Evolutionary conservation across 1,140 invertebrate genomes (phyloP).

Genomic region (Zaprionus vittiger): DNA sequence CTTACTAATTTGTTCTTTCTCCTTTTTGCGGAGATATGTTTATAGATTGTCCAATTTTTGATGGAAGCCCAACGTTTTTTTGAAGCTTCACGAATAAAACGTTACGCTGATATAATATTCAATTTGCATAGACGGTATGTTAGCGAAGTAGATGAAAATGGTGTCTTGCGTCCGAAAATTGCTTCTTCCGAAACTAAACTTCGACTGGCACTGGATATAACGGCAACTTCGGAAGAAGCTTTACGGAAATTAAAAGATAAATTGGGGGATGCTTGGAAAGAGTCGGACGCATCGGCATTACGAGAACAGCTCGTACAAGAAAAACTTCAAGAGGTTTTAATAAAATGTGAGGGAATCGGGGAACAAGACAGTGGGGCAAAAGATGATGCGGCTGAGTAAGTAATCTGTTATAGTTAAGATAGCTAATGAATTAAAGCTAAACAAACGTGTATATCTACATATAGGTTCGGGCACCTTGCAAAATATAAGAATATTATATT

Average conservation of each 20-base stretch:
- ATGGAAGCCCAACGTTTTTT: constrained; percentile 60
- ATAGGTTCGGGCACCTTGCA: constrained; percentile 64
- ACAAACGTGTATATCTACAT: neutral
- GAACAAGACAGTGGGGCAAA: constrained; percentile 82
- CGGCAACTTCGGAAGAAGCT: constrained; percentile 61
- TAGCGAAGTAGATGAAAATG: constrained; percentile 63
- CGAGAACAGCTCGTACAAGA: constrained; percentile 85
- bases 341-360: constrained; percentile 84
- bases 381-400: constrained; percentile 83
- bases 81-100: constrained; percentile 62
- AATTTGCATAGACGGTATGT: constrained; percentile 63
- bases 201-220: constrained; percentile 58
- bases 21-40: neutral
- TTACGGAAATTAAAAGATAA: constrained; percentile 56
- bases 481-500: constrained; percentile 76
- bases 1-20: neutral
- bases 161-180: constrained; percentile 55
- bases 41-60: constrained; percentile 60
- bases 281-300: constrained; percentile 84
- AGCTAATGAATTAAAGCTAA: neutral
- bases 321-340: constrained; percentile 84
- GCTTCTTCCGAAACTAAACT: constrained; percentile 60
- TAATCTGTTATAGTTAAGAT: neutral
- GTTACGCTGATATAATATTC: constrained; percentile 63
- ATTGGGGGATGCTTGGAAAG: constrained; percentile 74